These are phyloP conservation scores for Lepilemur ruficaudatus DNA, from an alignment of 2,797 vertebrate genomes.

Conservation along the genomic window DNA sequence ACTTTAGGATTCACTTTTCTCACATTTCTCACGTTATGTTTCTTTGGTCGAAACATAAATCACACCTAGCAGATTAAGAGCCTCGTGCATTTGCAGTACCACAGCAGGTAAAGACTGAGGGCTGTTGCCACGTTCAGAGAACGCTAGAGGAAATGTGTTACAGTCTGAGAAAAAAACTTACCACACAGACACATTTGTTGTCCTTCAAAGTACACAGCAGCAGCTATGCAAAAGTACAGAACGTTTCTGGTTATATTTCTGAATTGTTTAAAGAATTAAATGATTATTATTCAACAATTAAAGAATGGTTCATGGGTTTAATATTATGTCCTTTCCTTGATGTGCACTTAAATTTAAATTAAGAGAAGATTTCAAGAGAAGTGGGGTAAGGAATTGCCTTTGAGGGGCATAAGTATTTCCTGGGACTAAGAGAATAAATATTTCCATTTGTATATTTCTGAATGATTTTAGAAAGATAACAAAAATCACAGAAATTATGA, in stretches of 20 bases:
- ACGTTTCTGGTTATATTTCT: not conserved
- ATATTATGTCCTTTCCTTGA: not conserved
- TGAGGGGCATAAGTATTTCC: not conserved
- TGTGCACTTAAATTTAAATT: not conserved
- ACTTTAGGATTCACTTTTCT: not conserved
- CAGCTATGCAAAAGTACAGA: not conserved
- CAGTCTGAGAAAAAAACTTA: not conserved
- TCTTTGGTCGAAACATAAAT: not conserved
- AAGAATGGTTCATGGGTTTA: not conserved
- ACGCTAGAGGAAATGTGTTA: accelerated
- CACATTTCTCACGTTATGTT: not conserved
- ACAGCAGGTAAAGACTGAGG: not conserved
- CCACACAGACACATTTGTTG: too few relatives aligned
- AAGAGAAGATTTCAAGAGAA: not conserved
- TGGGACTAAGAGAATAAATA: not conserved
- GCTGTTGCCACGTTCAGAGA: not conserved
- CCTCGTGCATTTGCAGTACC: not conserved
- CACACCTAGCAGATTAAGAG: not conserved
- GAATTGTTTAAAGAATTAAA: not conserved
- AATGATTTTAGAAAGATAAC: not conserved
- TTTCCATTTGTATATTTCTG: not conserved
- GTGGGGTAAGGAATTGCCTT: not conserved
- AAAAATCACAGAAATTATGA: not conserved
- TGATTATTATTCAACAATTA: not conserved
- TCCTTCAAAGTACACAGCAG: not conserved